Evolutionary conservation across 2,113 vertebrate genomes (phyloP).

Genomic region (Tinamus guttatus): DNA sequence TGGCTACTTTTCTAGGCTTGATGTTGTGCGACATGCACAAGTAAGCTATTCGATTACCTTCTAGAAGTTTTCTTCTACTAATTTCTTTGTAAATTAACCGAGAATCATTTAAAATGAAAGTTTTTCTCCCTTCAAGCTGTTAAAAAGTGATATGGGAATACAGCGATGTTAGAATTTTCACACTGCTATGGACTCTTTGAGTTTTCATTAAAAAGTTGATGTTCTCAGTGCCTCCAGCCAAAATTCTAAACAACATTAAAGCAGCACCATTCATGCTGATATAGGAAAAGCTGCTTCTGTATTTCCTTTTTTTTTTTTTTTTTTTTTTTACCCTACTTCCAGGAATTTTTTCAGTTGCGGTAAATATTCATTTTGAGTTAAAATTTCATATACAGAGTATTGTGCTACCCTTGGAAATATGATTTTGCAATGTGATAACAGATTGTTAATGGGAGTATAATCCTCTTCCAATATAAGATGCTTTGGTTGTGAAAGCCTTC

Average conservation of each 20-base stretch:
- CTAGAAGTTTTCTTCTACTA: conserved; percentile 59
- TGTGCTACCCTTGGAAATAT: neutral
- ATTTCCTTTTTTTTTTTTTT: neutral
- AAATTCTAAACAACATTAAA: conserved; percentile 53
- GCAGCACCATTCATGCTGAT: neutral
- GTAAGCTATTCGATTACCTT: conserved; percentile 53
- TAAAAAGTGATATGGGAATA: conserved; percentile 58
- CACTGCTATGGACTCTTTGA: conserved; percentile 20
- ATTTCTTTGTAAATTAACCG: conserved; percentile 77
- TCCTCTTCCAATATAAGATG: neutral
- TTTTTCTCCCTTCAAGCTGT: conserved; percentile 48
- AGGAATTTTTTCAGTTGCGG: neutral
- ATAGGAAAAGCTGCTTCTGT: neutral
- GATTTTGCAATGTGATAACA: neutral
- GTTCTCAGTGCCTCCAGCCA: conserved; percentile 51
- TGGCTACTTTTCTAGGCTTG: conserved; percentile 43
- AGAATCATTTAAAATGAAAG: conserved; percentile 72
- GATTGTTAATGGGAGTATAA: neutral
- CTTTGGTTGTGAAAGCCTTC: neutral
- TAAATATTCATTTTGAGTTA: conserved; percentile 25
- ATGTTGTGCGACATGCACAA: conserved; percentile 47
- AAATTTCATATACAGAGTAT: neutral
- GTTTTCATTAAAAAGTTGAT: conserved; percentile 69
- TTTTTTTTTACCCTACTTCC: neutral
- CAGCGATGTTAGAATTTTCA: conserved; percentile 54